phyloP scores from a whole-genome alignment of 2,113 vertebrate species.

The Larimichthys crocea region DNA sequence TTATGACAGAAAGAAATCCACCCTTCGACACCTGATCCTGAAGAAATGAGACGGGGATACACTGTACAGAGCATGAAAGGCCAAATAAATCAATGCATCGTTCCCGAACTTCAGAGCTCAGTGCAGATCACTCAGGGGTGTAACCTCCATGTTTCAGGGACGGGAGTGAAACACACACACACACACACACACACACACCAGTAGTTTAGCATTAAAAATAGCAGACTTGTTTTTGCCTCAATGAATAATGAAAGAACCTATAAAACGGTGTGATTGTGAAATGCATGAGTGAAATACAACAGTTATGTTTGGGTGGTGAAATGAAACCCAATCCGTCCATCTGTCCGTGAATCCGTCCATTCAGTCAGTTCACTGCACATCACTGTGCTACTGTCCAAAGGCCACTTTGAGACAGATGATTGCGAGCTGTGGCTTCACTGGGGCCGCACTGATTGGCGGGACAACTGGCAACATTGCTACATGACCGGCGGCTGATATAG shows the following conservation, averaged over 20 bases:
- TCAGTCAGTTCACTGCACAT: neutral
- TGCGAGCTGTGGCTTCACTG: neutral
- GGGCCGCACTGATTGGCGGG: constrained; percentile 18
- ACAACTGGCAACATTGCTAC: neutral
- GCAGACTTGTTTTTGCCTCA: neutral
- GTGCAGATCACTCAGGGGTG: constrained; percentile 6
- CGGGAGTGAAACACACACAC: neutral
- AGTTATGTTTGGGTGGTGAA: neutral
- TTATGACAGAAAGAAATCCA: constrained; percentile 18
- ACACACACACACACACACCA: neutral
- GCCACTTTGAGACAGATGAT: constrained; percentile 43
- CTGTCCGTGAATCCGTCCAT: neutral
- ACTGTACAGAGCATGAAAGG: constrained; percentile 17
- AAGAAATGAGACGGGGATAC: constrained; percentile 2
- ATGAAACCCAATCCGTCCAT: neutral
- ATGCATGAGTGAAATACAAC: neutral
- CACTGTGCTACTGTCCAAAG: constrained; percentile 20
- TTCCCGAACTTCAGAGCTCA: constrained; percentile 23
- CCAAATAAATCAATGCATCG: constrained; percentile 55
- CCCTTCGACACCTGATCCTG: constrained; percentile 2
- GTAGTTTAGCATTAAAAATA: constrained; percentile 18
- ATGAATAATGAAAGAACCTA: constrained; percentile 20
- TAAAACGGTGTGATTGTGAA: neutral
- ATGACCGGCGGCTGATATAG: constrained; percentile 20
- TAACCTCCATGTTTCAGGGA: constrained; percentile 46